phyloP scores from a whole-genome alignment of 2,888 invertebrate genomes.

The Lutraria lutraria region DNA sequence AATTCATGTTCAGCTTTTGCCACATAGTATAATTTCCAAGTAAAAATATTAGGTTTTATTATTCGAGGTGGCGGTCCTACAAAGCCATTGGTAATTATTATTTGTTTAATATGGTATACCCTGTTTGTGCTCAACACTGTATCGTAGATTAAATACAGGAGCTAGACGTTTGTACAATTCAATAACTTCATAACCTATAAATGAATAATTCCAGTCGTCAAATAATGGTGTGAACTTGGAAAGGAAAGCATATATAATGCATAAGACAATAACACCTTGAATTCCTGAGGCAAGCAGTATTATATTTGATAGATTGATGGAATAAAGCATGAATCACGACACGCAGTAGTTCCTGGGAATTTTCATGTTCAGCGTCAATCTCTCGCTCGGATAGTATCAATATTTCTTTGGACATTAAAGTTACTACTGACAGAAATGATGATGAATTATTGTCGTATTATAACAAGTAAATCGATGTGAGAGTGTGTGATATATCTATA shows the following conservation, averaged over 20 bases:
- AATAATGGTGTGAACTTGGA: not conserved
- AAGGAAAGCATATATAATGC: not conserved
- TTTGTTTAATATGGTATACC: too few relatives aligned
- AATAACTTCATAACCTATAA: not conserved
- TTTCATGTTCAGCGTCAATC: not conserved
- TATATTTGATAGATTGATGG: not conserved
- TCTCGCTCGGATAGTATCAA: not conserved
- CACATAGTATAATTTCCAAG: too few relatives aligned
- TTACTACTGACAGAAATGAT: not conserved
- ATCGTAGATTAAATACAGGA: too few relatives aligned
- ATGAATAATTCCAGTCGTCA: not conserved
- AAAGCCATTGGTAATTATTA: too few relatives aligned
- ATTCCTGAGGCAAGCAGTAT: not conserved
- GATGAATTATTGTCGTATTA: not conserved
- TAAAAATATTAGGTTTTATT: too few relatives aligned
- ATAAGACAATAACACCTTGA: constrained; percentile 5
- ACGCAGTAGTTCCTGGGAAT: not conserved
- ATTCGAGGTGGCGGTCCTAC: too few relatives aligned
- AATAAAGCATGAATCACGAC: not conserved
- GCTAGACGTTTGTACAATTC: too few relatives aligned
- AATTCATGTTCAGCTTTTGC: too few relatives aligned
- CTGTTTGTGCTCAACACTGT: too few relatives aligned
- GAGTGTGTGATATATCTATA: not conserved
- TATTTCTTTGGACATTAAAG: not conserved
- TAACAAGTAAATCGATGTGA: not conserved